These are phyloP conservation scores for Theonella swinhoei DNA, from an alignment of 37 sponge, comb jelly and placozoan genomes.

Conservation along the genomic window DNA sequence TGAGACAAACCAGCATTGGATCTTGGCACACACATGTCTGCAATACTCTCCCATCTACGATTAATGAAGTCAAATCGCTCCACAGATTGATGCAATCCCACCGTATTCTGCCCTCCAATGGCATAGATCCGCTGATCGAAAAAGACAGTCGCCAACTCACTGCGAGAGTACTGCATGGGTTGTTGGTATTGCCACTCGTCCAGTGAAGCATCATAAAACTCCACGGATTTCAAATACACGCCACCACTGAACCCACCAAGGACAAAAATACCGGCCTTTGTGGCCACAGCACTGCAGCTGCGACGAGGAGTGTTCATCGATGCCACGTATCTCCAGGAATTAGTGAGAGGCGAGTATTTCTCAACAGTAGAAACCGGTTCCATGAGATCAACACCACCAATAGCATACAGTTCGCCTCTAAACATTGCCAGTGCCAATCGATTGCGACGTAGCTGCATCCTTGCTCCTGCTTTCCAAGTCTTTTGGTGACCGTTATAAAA, in stretches of 20 bases:
- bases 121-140: conserved; percentile 72
- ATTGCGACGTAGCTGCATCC: conserved; percentile 62
- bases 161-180: conserved; percentile 73
- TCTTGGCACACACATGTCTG: conserved; percentile 68
- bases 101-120: conserved; percentile 70
- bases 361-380: conserved; percentile 55
- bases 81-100: conserved; percentile 50
- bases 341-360: conserved; percentile 60
- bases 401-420: conserved; percentile 72
- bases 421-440: conserved; percentile 54
- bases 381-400: conserved; percentile 66
- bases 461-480: conserved; percentile 69
- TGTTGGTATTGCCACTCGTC: conserved; percentile 72
- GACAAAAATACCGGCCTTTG: conserved; percentile 52
- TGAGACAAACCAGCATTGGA: conserved; percentile 61
- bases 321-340: conserved; percentile 63
- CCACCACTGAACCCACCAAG: conserved; percentile 81
- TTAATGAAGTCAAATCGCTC: conserved; percentile 81
- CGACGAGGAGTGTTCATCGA: conserved; percentile 49
- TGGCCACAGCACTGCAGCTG: conserved; percentile 66
- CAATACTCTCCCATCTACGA: conserved; percentile 64
- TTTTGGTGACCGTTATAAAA: conserved; percentile 77
- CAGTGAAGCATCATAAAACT: conserved; percentile 57
- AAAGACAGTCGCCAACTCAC: conserved; percentile 60
- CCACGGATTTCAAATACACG: conserved; percentile 67